Percentiles rank a stretch among this genome's conserved stretches.
Evolutionary conservation across 1,140 invertebrate genomes (phyloP).

Genomic region (Scylla paramamosain): DNA sequence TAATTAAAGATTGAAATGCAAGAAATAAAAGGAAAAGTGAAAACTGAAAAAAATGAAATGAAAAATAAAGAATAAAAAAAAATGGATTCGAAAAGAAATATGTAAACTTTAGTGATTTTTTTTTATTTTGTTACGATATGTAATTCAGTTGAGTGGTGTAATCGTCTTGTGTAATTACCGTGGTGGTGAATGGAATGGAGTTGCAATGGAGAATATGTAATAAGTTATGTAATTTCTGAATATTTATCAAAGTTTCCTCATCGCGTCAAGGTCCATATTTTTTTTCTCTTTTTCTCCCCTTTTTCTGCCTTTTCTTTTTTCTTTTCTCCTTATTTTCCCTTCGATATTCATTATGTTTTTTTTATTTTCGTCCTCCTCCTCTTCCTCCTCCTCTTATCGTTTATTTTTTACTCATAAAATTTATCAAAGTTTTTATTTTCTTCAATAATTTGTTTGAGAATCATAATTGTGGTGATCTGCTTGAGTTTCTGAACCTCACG

Average conservation of each 20-base stretch:
- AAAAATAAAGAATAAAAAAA: background rate
- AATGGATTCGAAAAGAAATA: background rate
- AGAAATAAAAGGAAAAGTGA: background rate
- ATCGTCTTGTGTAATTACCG: too few relatives aligned
- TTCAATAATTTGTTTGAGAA: background rate
- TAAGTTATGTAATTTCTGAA: background rate
- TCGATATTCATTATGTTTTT: background rate
- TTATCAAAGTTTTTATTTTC: too few relatives aligned
- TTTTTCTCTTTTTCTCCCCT: background rate
- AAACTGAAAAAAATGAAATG: background rate
- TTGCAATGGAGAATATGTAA: too few relatives aligned
- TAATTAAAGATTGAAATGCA: background rate
- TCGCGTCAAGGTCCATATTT: too few relatives aligned
- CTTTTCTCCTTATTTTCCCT: slow-evolving; percentile 16
- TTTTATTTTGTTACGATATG: too few relatives aligned
- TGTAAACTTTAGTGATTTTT: background rate
- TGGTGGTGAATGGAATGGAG: too few relatives aligned
- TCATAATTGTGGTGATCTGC: background rate
- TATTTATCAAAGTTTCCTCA: background rate
- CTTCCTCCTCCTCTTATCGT: background rate
- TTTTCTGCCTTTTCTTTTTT: background rate
- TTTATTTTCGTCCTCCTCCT: background rate
- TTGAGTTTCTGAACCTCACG: slow-evolving; percentile 9
- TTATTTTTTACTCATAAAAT: background rate
- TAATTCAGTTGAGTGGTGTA: too few relatives aligned